These are phyloP conservation scores for Merops nubicus DNA, from an alignment of 2,113 vertebrate genomes.

Conservation along the genomic window DNA sequence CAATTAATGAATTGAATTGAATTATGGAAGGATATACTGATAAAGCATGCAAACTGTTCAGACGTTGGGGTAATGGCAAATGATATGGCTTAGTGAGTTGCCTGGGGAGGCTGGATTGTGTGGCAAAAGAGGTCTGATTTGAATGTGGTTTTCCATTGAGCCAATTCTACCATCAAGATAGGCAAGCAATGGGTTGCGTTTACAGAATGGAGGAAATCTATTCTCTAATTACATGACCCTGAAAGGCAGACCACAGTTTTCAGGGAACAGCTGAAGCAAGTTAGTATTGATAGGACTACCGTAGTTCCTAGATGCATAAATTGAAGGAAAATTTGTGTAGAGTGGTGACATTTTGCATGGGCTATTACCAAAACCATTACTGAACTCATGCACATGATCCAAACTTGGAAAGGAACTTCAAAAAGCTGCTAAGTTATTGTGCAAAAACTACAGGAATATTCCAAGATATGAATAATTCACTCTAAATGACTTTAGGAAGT, in stretches of 20 bases:
- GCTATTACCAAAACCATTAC: neutral
- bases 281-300: neutral
- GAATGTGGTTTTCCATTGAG: neutral
- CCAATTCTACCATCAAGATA: neutral
- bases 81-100: neutral
- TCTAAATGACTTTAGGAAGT: constrained; percentile 49
- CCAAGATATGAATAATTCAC: constrained; percentile 39
- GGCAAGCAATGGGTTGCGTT: neutral
- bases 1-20: neutral
- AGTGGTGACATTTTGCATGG: neutral
- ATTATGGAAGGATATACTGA: neutral
- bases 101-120: neutral
- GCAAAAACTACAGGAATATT: neutral
- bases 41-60: neutral
- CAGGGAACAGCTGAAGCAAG: neutral
- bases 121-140: neutral
- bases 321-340: neutral
- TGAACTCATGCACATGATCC: neutral
- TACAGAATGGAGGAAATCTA: neutral
- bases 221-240: neutral
- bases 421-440: neutral
- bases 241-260: neutral
- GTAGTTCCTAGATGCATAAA: neutral
- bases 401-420: neutral
- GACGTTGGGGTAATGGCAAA: neutral